Evolutionary conservation across 1,140 invertebrate species (phyloP).

Genomic region (Nylanderia fulva): DNA sequence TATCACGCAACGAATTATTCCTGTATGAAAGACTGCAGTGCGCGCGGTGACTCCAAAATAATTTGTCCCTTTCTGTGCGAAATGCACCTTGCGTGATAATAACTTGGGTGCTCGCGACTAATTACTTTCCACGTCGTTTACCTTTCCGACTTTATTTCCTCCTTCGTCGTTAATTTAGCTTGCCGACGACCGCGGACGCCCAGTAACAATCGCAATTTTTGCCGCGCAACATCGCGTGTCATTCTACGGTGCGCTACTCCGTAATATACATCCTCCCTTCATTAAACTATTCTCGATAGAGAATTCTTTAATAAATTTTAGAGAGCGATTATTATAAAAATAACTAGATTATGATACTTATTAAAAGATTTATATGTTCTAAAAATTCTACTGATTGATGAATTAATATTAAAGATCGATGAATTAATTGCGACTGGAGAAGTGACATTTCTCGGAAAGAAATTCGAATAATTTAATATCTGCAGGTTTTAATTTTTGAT

Average conservation of each 20-base stretch:
- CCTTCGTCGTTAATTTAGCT: slow-evolving; percentile 55
- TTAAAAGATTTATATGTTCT: no score
- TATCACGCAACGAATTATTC: slow-evolving; percentile 13
- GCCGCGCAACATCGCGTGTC: not conserved
- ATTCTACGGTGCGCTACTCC: not conserved
- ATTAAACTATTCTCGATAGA: not conserved
- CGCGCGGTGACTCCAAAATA: slow-evolving; percentile 14
- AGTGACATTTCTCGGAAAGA: no score
- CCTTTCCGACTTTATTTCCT: slow-evolving; percentile 37
- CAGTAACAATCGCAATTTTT: slow-evolving; percentile 65
- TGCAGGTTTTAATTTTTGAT: no score
- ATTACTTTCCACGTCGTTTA: slow-evolving; percentile 62
- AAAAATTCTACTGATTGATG: no score
- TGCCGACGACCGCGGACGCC: not conserved
- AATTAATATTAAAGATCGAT: no score
- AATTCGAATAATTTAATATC: no score
- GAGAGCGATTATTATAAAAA: not conserved
- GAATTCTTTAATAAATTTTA: not conserved
- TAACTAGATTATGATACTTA: not conserved
- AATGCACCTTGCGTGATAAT: slow-evolving; percentile 22
- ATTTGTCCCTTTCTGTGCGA: not conserved
- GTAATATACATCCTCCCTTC: slow-evolving; percentile 8
- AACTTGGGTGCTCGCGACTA: slow-evolving; percentile 60
- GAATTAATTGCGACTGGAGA: no score
- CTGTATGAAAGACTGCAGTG: not conserved